These are phyloP conservation scores for Megalops cyprinoides DNA, from an alignment of 2,797 vertebrate genomes.

Conservation along the genomic window DNA sequence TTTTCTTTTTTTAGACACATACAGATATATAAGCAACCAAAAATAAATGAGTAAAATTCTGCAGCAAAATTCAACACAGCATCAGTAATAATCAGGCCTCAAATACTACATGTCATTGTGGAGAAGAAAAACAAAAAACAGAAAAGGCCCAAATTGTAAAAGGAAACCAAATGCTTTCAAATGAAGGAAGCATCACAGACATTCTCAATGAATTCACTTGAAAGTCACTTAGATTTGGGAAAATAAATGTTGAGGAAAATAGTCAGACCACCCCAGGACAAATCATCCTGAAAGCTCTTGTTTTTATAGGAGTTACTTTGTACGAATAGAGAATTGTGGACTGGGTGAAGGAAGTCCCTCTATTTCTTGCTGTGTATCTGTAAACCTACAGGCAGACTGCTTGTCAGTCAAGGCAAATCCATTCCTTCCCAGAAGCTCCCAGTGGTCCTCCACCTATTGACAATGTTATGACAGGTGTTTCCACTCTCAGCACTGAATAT, in stretches of 20 bases:
- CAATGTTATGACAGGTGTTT: constrained; percentile 26
- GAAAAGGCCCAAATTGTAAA: not conserved
- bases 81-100: not conserved
- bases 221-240: not conserved
- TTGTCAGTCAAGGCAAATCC: constrained; percentile 10
- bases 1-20: too few relatives aligned
- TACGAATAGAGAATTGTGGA: not conserved
- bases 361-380: constrained; percentile 9
- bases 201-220: constrained; percentile 1
- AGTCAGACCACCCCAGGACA: not conserved
- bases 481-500: constrained; percentile 1
- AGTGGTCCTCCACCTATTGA: constrained; percentile 7
- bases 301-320: not conserved
- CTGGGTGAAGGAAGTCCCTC: constrained; percentile 5
- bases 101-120: not conserved
- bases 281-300: not conserved
- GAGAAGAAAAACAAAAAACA: not conserved
- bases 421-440: constrained; percentile 21
- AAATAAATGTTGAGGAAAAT: constrained; percentile 13
- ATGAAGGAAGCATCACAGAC: not conserved
- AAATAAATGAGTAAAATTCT: not conserved
- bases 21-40: too few relatives aligned
- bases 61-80: too few relatives aligned
- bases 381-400: not conserved
- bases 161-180: not conserved